Base-by-base conservation (phyloP, 2,113 vertebrate species). In the Anser cygnoides region DNA sequence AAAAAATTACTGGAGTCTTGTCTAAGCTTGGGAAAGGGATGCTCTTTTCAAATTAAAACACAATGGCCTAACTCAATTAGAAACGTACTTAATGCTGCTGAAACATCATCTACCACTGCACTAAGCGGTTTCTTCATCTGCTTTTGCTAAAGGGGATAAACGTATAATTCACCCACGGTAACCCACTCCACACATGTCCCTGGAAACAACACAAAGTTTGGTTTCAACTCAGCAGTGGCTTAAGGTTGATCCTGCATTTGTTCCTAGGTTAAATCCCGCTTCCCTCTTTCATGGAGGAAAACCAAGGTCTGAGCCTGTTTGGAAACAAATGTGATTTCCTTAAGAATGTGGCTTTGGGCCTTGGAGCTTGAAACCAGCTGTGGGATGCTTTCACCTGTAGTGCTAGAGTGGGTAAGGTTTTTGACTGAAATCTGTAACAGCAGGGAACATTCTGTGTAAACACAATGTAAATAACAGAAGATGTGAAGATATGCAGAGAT, bases 141-240 rank as follows among this genome's bases (percentile, higher is more conserved):
- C 52, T 68, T 92, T 59, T 78, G 77, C 73, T 84, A 46, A 84
- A 75, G 66, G 71, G 43, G 77, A 35, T 87, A 46, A 91, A 81
- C 85, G 43, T n/a, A 82, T 14, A 65, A 20, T 68, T 81, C 50
- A 33, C 37, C 66, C 58, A 35, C 49, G 62, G 44, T 18, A 62
- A 74, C 29, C 33, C 15, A 9, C 68, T 50, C 18, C 66, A 55
- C 77, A 44, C 41, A 68, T 21, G 19, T 3, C 41, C 20, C 68
- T 76, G 43, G 55, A 88, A 90, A 76, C 29, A 75, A n/a, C 33
- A 70, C 57, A 35, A 87, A 10, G 4, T 18, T 66, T 65, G 65
- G 41, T 67, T 31, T 92, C 39, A 59, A 5, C 54, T 93, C 71
- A 90, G 44, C 50, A 19, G 15, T 52, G 41, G 28, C 5, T 92